Evolutionary conservation across 2,888 invertebrate genomes (phyloP), one percentile per base, ranked within the genome.

Genomic region (Polia nebulosa): DNA sequence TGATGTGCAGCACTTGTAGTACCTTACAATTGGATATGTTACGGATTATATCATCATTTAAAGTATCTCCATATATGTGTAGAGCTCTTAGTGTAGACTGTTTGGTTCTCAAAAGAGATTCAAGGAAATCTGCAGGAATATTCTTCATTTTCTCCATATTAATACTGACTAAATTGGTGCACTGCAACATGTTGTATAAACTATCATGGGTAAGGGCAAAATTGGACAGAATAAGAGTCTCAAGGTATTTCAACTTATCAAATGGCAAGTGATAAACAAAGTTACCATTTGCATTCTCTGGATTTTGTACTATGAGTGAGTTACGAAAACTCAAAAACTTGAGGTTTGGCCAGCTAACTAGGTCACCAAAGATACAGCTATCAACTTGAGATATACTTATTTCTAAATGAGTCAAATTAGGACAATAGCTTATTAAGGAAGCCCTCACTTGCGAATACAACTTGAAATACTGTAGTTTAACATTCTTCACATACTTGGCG

Each of bases 141-240:
- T 96, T 96, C 80, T 96, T 96, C 96, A 96, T 96, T 84, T 96
- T 96, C 72, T 96, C 96, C 93, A 96, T 96, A 76, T 93, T 96
- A 85, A 96, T 94, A 88, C 95, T 94, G 82, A 93, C 92, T 87
- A 96, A 92, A 86, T 94, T 89, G 29, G 89, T 89, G 86, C 96
- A 96, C 70, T 93, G 93, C 64, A 96, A 87, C 96, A 96, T 96
- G 70, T 92, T 94, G 74, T 95, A 94, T 39, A 96, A 87, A 86
- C 96, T 96, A 73, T 89, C 89, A 27, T 91, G 95, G 32, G 96
- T 95, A 72, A 96, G 86, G 66, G 95, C 96, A 91, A 96, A 96
- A 82, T 96, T 96, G 7, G 96, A 96, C 53, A 96, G 86, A 53
- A 96, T 90, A 2, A 96, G 85, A 39, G 95, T 95, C 78, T 96